Evolutionary conservation across 1,140 invertebrate species (phyloP), one percentile per base, ranked within the genome.

Genomic region (Pseudomyrmex sp.): DNA sequence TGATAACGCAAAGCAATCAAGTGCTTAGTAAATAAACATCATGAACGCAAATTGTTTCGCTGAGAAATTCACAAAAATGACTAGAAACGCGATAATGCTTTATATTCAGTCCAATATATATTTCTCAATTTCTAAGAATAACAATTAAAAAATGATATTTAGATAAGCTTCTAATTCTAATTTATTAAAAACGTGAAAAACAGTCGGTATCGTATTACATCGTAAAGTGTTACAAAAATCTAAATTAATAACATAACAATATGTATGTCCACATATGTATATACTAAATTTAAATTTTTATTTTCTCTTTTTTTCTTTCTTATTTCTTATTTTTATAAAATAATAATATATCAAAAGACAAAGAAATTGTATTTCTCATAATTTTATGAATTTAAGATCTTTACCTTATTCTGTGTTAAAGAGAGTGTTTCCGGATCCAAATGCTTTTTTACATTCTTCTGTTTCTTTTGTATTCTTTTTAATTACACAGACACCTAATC

Each of bases 161-260:
- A 80, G 66, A 72, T 80, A 50, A 70, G 18, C 59, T 72, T 80
- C 20, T 70, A 80, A 70, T 68, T 23, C 56, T 9, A 18, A 1
- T 48, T 48, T 10, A 20, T 54, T 2, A 5, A 13, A 10, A 58
- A 46, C 0, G 13, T 18, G 15, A 59, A 26, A 46, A 35, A 23
- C 9, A 12, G 15, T 9, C 15, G 13, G 2, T 26, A 23, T 50
- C 23, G 18, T 18, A 1, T 4, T 5, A 12, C 61, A 18, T 18
- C 58, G 18, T 59, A 7, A 35, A 35, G 0, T 35, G 5, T 35
- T 35, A 35, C 35, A 35, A 35, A 7, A 35, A 35, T 35, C 5
- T 35, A 35, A 35, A 35, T 35, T 35, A 7, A 4, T 35, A 35
- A 35, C 7, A 35, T 35, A 35, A 35, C 5, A 35, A 35, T 35